Conservation (phyloP, 2,113 vertebrate genomes). For the Chrysochloris asiatica region DNA sequence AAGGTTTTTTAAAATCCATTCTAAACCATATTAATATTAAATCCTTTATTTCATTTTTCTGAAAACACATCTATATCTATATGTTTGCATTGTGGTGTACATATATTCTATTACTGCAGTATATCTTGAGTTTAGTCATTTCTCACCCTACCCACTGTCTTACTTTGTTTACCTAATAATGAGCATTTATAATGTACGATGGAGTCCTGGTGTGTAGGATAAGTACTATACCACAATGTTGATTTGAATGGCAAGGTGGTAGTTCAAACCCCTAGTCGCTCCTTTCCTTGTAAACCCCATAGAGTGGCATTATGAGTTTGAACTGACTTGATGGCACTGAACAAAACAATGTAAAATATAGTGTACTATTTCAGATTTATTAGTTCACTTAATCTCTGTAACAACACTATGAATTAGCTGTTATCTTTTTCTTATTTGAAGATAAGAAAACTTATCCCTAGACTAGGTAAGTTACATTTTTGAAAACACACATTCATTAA, state of each 20-base stretch:
- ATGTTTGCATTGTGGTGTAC: background rate
- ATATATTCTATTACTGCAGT: too few relatives aligned
- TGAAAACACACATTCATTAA: background rate
- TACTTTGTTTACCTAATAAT: background rate
- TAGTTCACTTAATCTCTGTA: background rate
- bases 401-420: background rate
- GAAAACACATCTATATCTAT: background rate
- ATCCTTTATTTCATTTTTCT: background rate
- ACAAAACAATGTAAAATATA: too few relatives aligned
- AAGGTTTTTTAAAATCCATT: too few relatives aligned
- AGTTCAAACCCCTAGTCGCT: too few relatives aligned
- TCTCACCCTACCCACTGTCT: too few relatives aligned
- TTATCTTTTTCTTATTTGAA: conserved; percentile 35
- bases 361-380: background rate
- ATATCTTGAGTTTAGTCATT: too few relatives aligned
- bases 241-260: too few relatives aligned
- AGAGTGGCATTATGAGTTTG: too few relatives aligned
- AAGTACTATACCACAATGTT: too few relatives aligned
- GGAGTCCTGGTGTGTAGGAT: too few relatives aligned
- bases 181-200: background rate
- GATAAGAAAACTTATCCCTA: conserved; percentile 6
- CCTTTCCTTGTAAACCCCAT: too few relatives aligned
- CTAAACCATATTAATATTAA: background rate
- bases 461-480: background rate
- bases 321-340: too few relatives aligned